Evolutionary conservation across 2,797 vertebrate genomes (phyloP), one percentile per base, ranked within the genome.

Genomic region (Taenioides sp.): DNA sequence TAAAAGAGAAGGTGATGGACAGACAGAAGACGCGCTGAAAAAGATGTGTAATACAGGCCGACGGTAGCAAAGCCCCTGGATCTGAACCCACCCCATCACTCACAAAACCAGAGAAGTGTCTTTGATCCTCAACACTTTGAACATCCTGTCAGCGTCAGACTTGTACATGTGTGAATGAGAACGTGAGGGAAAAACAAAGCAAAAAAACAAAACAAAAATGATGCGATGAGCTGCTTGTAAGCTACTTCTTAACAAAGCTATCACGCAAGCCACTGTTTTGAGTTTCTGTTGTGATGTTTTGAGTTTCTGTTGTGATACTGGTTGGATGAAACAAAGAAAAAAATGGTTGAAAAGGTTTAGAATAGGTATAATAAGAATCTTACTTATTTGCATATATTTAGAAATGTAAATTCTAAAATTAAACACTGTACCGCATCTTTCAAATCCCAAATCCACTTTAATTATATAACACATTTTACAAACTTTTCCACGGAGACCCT

Each of bases 41-140:
- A 7, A 76, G 64, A 77, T 54, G 77, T 16, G 25, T 75, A 79
- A 88, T 89, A 78, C 20, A 14, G 69, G 67, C 80, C 89, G 89
- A 89, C 89, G 88, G 69, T 0, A 75, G 80, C 43, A 47, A 87
- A 90, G 84, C 84, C 87, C 83, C 79, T 83, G 77, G 79, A 90
- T 86, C 77, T 81, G 80, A 87, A 83, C 83, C 83, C 76, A 84
- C 84, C 80, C 79, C 84, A 75, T 91, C 84, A 84, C 78, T 84
- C 80, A 73, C 78, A 83, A 79, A 86, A 76, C 76, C 74, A 81
- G 77, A 82, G 80, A 65, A 63, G 80, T 84, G 25, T 79, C 91
- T 93, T 93, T 93, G 92, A 94, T 93, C 93, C 83, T 87, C 74
- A 88, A 74, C 81, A 92, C 92, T 92, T 92, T 93, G 91, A 93